Evolutionary conservation across 1,140 invertebrate genomes (phyloP), one percentile per base, ranked within the genome.

Genomic region (Cyclargus thomasi): DNA sequence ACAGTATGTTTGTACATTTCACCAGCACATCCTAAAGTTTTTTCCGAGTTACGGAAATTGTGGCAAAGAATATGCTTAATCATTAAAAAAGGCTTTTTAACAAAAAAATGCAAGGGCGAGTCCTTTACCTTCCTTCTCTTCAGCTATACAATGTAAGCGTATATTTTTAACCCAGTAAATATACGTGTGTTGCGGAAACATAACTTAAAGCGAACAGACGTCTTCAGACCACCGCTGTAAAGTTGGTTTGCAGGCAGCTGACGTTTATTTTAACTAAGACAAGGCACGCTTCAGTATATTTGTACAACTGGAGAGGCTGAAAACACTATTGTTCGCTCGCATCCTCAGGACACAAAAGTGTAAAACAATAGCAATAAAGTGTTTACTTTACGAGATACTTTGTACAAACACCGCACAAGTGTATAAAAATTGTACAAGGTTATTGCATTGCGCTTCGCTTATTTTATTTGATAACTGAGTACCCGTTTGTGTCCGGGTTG

Each of bases 231-330:
- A 47, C 39, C 55, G 17, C 55, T 59, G 10, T 69, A 65, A 72
- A 67, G 74, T 67, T 69, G 69, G 67, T 11, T 59, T 20, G 18
- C 55, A 59, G 55, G 18, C 17, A 55, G 53, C 20, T 59, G 55
- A 59, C 55, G 18, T 59, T 69, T 53, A 62, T 59, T 68, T 70
- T 69, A 63, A 23, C 73, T 67, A 68, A 76, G 68, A 76, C 71
- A 74, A 72, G 79, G 83, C 85, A 86, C 83, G 79, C 84, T 86
- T 83, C 71, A 72, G 57, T 64, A 23, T 88, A 72, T 90, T 88
- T 88, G 70, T 63, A 81, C 87, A 90, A 79, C 53, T 88, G 68
- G 21, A 63, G n/a, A 65, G 20, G 64, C 77, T 84, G 80, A 83
- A 83, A 80, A 78, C 18, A 59, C 17, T 21, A 21, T 59, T 59